Evolutionary conservation across 2,113 vertebrate genomes (phyloP).

Genomic region (Coracopsis vasa): DNA sequence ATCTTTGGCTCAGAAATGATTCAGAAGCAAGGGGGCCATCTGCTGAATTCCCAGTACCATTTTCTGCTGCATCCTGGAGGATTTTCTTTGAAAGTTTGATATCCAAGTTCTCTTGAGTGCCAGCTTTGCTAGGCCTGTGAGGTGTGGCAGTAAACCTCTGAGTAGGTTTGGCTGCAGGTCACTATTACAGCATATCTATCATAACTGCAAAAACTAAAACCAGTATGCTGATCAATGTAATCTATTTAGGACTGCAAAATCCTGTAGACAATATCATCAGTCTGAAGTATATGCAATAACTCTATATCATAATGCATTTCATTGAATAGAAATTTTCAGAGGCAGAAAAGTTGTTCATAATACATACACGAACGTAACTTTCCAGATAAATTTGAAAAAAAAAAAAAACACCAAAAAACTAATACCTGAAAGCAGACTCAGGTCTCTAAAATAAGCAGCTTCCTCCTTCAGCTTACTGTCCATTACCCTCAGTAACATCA

Average conservation of each 20-base stretch:
- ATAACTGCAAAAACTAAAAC: not conserved
- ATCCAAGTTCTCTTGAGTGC: not conserved
- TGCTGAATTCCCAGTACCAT: conserved; percentile 53
- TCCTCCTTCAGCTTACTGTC: not conserved
- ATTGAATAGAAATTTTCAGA: not conserved
- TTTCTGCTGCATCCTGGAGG: not conserved
- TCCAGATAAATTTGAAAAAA: not conserved
- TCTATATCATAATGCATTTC: not conserved
- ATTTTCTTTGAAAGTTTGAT: not conserved
- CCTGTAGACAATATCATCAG: not conserved
- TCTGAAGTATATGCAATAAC: not conserved
- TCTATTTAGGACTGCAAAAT: not conserved
- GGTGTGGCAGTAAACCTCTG: not conserved
- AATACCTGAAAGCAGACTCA: not conserved
- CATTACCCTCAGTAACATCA: not conserved
- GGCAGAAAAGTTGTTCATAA: not conserved
- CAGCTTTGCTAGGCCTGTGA: not conserved
- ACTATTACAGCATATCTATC: not conserved
- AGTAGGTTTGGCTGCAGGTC: not conserved
- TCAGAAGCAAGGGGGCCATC: conserved; percentile 64
- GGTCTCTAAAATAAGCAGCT: not conserved
- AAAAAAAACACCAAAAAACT: not conserved
- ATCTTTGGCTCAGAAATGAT: conserved; percentile 13
- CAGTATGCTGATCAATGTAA: not conserved
- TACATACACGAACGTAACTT: not conserved